Evolutionary conservation across 1,140 invertebrate genomes (phyloP).

Genomic region (Cardiocondyla obscurior): DNA sequence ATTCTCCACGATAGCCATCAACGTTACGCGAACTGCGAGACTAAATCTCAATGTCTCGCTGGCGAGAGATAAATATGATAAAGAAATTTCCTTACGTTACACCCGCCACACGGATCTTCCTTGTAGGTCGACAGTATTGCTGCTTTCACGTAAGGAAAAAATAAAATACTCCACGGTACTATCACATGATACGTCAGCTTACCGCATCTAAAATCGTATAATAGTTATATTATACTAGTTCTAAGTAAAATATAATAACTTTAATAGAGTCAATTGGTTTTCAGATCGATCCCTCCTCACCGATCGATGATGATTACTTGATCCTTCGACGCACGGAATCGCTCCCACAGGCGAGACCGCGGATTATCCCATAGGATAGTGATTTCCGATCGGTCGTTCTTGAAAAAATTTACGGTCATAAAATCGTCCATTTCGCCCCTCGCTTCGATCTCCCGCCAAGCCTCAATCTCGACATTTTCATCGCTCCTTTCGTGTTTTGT

Average conservation of each 20-base stretch:
- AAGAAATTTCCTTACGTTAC: slow-evolving; percentile 57
- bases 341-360: slow-evolving; percentile 71
- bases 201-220: slow-evolving; percentile 76
- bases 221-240: background rate
- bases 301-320: slow-evolving; percentile 78
- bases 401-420: slow-evolving; percentile 23
- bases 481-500: slow-evolving; percentile 27
- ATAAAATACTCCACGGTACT: slow-evolving; percentile 80
- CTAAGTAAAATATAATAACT: background rate
- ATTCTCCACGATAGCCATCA: background rate
- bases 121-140: slow-evolving; percentile 80
- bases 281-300: slow-evolving; percentile 50
- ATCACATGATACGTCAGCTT: slow-evolving; percentile 79
- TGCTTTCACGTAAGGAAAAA: slow-evolving; percentile 81
- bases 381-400: slow-evolving; percentile 60
- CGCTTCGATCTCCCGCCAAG: slow-evolving; percentile 67
- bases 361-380: slow-evolving; percentile 71
- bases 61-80: background rate
- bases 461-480: slow-evolving; percentile 67
- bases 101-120: slow-evolving; percentile 80
- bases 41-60: background rate
- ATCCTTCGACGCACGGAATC: slow-evolving; percentile 72
- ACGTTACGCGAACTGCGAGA: background rate
- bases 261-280: background rate
- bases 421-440: slow-evolving; percentile 47